Percentiles rank a stretch among this genome's conserved stretches.
phyloP scores from a whole-genome alignment of 2,888 invertebrate genomes.

The Stenodera caucasica region DNA sequence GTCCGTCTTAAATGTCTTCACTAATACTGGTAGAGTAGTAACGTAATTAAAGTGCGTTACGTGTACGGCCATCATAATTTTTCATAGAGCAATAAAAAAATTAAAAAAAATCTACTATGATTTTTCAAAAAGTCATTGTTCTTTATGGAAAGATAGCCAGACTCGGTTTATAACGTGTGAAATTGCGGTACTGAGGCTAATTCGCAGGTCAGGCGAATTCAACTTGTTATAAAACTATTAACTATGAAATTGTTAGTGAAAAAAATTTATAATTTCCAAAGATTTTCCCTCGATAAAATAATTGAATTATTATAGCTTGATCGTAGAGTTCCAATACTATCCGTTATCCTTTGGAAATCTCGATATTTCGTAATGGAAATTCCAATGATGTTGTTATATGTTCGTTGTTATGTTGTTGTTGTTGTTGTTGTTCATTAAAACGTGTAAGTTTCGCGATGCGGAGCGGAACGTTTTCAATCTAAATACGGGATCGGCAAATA shows the following conservation, averaged over 20 bases:
- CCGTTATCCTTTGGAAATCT: slow-evolving; percentile 1
- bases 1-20: slow-evolving; percentile 28
- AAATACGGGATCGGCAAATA: slow-evolving; percentile 27
- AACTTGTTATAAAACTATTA: not conserved
- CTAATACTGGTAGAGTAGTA: slow-evolving; percentile 26
- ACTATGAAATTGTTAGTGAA: not conserved
- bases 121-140: not conserved
- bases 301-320: not conserved
- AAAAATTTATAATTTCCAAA: not conserved
- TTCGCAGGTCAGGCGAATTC: not conserved
- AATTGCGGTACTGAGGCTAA: not conserved
- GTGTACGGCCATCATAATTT: too few relatives aligned
- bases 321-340: not conserved
- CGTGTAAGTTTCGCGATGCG: slow-evolving; percentile 18
- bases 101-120: too few relatives aligned
- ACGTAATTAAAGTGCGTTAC: slow-evolving; percentile 25
- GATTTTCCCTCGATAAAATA: not conserved
- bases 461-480: slow-evolving; percentile 19
- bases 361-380: slow-evolving; percentile 18
- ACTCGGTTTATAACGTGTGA: not conserved
- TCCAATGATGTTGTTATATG: slow-evolving; percentile 13
- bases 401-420: not conserved
- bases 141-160: too few relatives aligned
- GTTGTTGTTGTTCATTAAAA: slow-evolving; percentile 19
- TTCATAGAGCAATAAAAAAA: too few relatives aligned